Percentiles rank a stretch among this genome's conserved stretches.
phyloP scores from a whole-genome alignment of 2,113 vertebrate species.

The Xiphophorus maculatus region DNA sequence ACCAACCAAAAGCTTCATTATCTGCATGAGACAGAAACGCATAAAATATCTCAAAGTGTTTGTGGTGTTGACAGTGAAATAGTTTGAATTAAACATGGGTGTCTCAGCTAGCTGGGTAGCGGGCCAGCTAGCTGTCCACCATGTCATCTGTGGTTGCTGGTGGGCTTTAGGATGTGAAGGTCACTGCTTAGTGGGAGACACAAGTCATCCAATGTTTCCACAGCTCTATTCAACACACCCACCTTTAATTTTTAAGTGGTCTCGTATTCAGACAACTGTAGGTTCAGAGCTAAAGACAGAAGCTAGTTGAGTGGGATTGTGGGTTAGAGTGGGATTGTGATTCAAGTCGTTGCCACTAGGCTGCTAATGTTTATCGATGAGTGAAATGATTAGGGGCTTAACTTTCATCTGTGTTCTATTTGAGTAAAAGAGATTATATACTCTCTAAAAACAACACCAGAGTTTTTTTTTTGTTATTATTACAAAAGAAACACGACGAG shows the following conservation, averaged over 20 bases:
- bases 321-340: background rate
- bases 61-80: no score
- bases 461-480: background rate
- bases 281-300: background rate
- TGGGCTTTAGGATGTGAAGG: background rate
- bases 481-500: no score
- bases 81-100: background rate
- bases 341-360: background rate
- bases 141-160: background rate
- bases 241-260: background rate
- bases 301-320: background rate
- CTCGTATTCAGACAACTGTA: background rate
- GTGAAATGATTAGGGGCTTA: background rate
- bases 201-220: background rate
- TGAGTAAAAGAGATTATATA: background rate
- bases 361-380: no score
- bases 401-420: background rate
- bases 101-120: background rate
- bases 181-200: background rate
- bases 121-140: no score
- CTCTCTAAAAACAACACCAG: background rate
- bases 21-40: no score
- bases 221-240: background rate
- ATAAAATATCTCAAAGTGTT: no score
- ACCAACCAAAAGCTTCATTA: no score